Evolutionary conservation across 2,797 vertebrate species (phyloP), one percentile per base, ranked within the genome.

Genomic region (Amblyopsis hoosieri): DNA sequence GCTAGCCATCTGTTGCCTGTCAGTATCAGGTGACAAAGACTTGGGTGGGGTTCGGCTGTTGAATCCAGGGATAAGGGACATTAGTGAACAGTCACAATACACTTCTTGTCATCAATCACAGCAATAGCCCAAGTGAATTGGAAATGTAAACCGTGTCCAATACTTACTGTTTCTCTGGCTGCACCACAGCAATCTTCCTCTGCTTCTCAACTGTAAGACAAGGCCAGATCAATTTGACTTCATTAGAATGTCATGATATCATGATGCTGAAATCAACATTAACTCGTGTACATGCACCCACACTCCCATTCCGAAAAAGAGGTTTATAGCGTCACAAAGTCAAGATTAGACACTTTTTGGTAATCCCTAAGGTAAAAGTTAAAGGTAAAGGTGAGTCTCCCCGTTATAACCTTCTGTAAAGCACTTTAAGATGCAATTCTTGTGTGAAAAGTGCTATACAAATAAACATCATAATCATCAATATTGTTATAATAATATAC

Each of bases 91-190:
- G 42, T 59, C 33, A 49, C 0, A 0, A 69, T 56, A 60, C 15
- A 55, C 53, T 69, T 37, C 37, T 37, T 37, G 37, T 37, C 37
- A 37, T 1, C 14, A 12, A 17, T 13, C 10, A 58, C 31, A 64
- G 58, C 11, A 5, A 45, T 53, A 48, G 46, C 37, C 74, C 12
- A 7, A 53, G 55, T 59, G 55, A 63, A 58, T 19, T 1, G 46
- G 29, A 23, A 29, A 29, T 2, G 2, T 3, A 4, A 33, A 31
- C 14, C 10, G 10, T 10, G 12, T 46, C 10, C 3, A 12, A 14
- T 87, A 95, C 97, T 95, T 89, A 99, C 97, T 96, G 95, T 89
- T 97, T 97, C 80, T 99, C 96, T 61, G 97, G 96, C 69, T 98
- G 96, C 84, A 97, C 94, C 62, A 97, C 95, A 50, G 96, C 96